Evolutionary conservation across 2,113 vertebrate genomes (phyloP).

Genomic region (Triplophysa tibetana): DNA sequence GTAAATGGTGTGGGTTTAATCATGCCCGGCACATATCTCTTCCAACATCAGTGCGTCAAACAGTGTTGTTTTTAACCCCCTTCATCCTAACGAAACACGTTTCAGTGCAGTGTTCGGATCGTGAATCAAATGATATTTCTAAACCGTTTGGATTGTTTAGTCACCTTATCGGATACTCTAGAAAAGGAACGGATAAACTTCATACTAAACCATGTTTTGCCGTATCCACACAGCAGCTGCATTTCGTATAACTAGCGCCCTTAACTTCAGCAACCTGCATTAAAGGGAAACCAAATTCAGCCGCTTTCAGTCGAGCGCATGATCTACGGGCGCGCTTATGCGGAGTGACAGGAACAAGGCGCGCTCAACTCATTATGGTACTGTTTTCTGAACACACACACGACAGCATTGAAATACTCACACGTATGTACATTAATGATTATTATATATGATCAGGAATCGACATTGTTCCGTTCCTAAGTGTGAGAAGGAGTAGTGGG

Average conservation of each 20-base stretch:
- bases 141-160: background rate
- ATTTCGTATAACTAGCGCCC: slow-evolving; percentile 28
- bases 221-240: slow-evolving; percentile 3
- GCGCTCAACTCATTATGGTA: slow-evolving; percentile 36
- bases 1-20: background rate
- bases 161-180: background rate
- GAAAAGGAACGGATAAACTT: slow-evolving; percentile 34
- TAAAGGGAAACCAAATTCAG: slow-evolving; percentile 41
- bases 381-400: background rate
- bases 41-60: background rate
- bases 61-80: background rate
- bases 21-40: background rate
- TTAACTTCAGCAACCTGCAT: slow-evolving; percentile 26
- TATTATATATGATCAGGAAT: background rate
- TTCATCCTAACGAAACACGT: background rate
- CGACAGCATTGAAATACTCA: background rate
- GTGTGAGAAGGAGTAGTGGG: background rate
- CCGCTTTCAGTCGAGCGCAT: slow-evolving; percentile 38
- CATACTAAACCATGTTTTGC: background rate
- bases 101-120: too few relatives aligned
- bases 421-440: background rate
- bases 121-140: background rate
- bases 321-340: slow-evolving; percentile 51
- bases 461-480: background rate
- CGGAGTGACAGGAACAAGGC: slow-evolving; percentile 56